Percentiles rank a stretch among this genome's conserved stretches.
These are phyloP conservation scores for Mormoops blainvillei DNA, from an alignment of 2,113 vertebrate species.

Conservation along the genomic window DNA sequence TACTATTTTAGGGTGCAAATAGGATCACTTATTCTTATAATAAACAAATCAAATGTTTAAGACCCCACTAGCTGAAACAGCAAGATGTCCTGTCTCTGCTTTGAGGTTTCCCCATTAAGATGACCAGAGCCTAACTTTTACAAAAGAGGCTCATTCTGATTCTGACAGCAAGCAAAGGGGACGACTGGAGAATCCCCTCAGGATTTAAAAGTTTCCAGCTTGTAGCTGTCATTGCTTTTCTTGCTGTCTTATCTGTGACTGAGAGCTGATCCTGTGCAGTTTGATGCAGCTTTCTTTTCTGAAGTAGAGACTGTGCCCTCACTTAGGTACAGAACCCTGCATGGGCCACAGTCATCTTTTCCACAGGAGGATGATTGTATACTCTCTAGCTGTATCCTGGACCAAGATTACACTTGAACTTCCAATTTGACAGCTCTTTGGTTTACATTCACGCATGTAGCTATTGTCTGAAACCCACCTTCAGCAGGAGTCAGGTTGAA, in stretches of 20 bases:
- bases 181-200: background rate
- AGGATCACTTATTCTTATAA: background rate
- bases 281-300: background rate
- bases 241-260: background rate
- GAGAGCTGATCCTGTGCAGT: background rate
- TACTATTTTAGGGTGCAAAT: background rate
- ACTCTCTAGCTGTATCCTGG: background rate
- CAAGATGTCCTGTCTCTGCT: background rate
- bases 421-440: background rate
- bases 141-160: background rate
- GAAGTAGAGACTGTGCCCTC: background rate
- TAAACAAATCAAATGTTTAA: slow-evolving; percentile 3
- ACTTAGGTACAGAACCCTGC: background rate
- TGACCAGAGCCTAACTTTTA: background rate
- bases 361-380: background rate
- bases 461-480: background rate
- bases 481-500: background rate
- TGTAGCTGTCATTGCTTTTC: background rate
- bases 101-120: background rate
- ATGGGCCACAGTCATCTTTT: background rate
- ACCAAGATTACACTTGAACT: background rate
- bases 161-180: background rate
- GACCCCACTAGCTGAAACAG: background rate
- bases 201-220: background rate
- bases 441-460: background rate